A percentile compares a stretch with the other conserved stretches of the same genome.
Evolutionary conservation across 2,113 vertebrate genomes (phyloP).

Genomic region (Coturnix japonica): DNA sequence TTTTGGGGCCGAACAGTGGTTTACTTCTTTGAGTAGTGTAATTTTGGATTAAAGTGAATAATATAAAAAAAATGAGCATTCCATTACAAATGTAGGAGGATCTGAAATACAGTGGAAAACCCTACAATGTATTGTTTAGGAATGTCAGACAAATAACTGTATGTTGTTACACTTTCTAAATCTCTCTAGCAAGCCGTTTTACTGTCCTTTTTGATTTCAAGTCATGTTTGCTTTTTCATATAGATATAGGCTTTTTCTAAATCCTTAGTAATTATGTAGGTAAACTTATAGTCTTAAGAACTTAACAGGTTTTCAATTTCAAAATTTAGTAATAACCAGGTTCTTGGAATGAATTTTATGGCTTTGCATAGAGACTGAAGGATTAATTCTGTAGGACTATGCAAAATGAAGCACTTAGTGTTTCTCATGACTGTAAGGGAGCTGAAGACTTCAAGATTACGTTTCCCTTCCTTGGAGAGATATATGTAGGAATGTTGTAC

Average conservation of each 20-base stretch:
- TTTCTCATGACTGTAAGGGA: not conserved
- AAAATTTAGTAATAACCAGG: not conserved
- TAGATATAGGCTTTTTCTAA: not conserved
- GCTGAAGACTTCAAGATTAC: not conserved
- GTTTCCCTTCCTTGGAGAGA: not conserved
- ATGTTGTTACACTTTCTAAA: not conserved
- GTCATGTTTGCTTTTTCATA: not conserved
- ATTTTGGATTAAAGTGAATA: not conserved
- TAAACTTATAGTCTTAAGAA: not conserved
- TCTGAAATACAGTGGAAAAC: not conserved
- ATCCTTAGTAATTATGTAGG: not conserved
- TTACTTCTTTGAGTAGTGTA: not conserved
- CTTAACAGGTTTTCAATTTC: not conserved
- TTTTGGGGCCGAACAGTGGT: not conserved
- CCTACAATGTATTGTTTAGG: not conserved
- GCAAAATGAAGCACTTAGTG: constrained; percentile 11
- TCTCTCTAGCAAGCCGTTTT: not conserved
- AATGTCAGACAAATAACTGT: not conserved
- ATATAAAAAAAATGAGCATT: not conserved
- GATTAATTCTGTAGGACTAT: not conserved
- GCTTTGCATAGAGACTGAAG: not conserved
- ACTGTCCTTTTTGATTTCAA: not conserved
- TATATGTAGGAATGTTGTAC: not conserved
- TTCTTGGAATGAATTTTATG: not conserved
- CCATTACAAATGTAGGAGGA: not conserved